Evolutionary conservation across 2,888 invertebrate species (phyloP).

Genomic region (Patella depressa): DNA sequence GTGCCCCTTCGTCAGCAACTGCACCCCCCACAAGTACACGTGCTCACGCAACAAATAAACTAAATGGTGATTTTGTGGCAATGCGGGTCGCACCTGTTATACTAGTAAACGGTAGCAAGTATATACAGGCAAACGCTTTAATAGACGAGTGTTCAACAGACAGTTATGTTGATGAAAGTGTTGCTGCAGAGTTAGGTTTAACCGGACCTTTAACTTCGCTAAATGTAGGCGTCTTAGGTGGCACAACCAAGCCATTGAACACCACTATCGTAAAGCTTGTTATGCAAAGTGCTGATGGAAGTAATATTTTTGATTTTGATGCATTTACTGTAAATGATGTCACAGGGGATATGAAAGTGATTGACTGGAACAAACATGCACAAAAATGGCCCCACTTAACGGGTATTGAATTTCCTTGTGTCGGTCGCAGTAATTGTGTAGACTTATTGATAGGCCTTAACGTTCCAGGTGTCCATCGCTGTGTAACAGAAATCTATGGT

Average conservation of each 20-base stretch:
- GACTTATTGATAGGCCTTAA: slow-evolving; percentile 23
- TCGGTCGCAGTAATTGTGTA: slow-evolving; percentile 10
- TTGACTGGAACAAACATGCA: slow-evolving; percentile 13
- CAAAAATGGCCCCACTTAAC: slow-evolving; percentile 19
- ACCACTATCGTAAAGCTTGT: slow-evolving; percentile 6
- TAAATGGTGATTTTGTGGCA: neutral
- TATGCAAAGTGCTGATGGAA: slow-evolving; percentile 5
- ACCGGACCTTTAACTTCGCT: neutral
- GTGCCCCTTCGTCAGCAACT: no score
- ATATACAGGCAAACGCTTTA: slow-evolving; percentile 4
- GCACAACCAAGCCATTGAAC: neutral
- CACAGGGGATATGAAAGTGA: slow-evolving; percentile 15
- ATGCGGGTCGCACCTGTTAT: slow-evolving; percentile 6
- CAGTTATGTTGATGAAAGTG: slow-evolving; percentile 11
- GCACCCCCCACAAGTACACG: neutral
- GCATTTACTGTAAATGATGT: slow-evolving; percentile 19
- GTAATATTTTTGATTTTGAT: neutral
- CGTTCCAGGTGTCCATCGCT: slow-evolving; percentile 13
- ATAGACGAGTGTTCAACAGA: neutral
- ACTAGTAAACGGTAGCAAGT: neutral
- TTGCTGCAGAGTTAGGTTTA: slow-evolving; percentile 16
- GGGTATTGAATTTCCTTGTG: slow-evolving; percentile 14
- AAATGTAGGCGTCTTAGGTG: slow-evolving; percentile 10
- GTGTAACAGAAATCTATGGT: slow-evolving; percentile 16
- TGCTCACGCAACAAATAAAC: neutral